Conservation (phyloP, 2,888 invertebrate species). For the Ganaspis brasiliensis region DNA sequence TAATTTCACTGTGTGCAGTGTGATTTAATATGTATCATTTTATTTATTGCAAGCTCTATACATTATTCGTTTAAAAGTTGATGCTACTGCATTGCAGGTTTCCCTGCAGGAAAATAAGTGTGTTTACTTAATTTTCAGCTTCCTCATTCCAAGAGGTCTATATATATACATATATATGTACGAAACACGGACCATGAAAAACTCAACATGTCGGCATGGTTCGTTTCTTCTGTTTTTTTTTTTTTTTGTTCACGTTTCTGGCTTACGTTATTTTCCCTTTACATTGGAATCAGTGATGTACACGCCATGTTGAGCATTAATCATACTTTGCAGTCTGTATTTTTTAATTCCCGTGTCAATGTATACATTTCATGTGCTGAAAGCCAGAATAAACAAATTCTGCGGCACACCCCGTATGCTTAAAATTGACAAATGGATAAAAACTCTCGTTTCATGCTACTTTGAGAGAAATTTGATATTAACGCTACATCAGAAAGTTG, state of each 20-base stretch:
- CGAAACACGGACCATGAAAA: constrained; percentile 12
- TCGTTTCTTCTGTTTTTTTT: background rate
- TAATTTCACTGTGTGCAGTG: no score
- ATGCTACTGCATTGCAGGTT: background rate
- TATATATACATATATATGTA: background rate
- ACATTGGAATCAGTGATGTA: constrained; percentile 27
- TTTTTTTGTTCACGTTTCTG: background rate
- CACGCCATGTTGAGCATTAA: constrained; percentile 1
- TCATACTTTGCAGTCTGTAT: constrained; percentile 11
- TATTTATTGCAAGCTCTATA: background rate
- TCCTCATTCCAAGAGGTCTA: background rate
- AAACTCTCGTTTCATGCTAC: background rate
- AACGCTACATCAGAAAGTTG: constrained; percentile 23
- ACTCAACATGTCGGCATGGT: constrained; percentile 4
- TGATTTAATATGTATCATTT: no score
- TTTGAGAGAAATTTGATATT: constrained; percentile 28
- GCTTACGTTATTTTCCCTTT: background rate
- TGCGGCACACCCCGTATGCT: background rate
- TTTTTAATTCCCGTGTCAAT: constrained; percentile 28
- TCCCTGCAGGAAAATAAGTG: constrained; percentile 19
- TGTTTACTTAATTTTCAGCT: constrained; percentile 33
- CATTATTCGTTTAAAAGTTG: constrained; percentile 14
- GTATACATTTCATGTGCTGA: constrained; percentile 16
- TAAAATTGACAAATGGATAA: constrained; percentile 24
- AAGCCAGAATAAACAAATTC: constrained; percentile 25